These are phyloP conservation scores for Drosophila lacertosa DNA, from an alignment of 1,140 invertebrate genomes.

Conservation along the genomic window DNA sequence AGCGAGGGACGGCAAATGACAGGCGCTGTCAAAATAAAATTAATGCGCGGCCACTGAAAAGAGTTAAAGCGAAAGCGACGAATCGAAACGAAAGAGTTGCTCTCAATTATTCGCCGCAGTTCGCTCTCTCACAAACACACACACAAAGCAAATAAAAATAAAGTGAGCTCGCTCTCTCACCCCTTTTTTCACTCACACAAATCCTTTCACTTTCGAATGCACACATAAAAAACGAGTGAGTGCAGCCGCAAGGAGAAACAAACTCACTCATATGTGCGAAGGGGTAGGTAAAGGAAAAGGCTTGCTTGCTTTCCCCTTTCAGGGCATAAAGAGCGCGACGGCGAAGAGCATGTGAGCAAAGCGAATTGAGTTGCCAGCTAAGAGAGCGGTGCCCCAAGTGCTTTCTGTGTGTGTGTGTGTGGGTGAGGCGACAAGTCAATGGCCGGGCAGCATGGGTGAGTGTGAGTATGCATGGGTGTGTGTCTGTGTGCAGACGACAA, in stretches of 20 bases:
- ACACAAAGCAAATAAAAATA: slow-evolving; percentile 44
- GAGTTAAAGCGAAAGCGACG: slow-evolving; percentile 72
- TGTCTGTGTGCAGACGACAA: slow-evolving; percentile 57
- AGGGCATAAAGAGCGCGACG: not conserved
- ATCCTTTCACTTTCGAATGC: slow-evolving; percentile 72
- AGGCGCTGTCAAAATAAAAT: slow-evolving; percentile 71
- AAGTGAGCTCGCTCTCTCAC: slow-evolving; percentile 48
- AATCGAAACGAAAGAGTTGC: slow-evolving; percentile 64
- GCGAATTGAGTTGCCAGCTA: slow-evolving; percentile 38
- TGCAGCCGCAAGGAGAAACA: slow-evolving; percentile 16
- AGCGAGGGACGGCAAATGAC: slow-evolving; percentile 42
- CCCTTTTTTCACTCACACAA: slow-evolving; percentile 57
- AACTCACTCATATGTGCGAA: slow-evolving; percentile 67
- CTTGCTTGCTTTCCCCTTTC: slow-evolving; percentile 63
- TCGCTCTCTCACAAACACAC: slow-evolving; percentile 13
- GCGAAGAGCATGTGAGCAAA: slow-evolving; percentile 41
- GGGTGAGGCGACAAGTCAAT: slow-evolving; percentile 55
- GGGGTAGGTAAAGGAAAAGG: slow-evolving; percentile 53
- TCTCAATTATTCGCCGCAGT: slow-evolving; percentile 62
- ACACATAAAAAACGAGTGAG: slow-evolving; percentile 49
- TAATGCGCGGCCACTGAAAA: slow-evolving; percentile 68
- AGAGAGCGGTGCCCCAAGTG: slow-evolving; percentile 52
- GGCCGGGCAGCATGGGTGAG: slow-evolving; percentile 32
- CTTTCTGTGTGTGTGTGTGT: slow-evolving; percentile 3
- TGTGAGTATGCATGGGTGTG: not conserved